Evolutionary conservation across 2,797 vertebrate species (phyloP).

Genomic region (Phoebastria nigripes): DNA sequence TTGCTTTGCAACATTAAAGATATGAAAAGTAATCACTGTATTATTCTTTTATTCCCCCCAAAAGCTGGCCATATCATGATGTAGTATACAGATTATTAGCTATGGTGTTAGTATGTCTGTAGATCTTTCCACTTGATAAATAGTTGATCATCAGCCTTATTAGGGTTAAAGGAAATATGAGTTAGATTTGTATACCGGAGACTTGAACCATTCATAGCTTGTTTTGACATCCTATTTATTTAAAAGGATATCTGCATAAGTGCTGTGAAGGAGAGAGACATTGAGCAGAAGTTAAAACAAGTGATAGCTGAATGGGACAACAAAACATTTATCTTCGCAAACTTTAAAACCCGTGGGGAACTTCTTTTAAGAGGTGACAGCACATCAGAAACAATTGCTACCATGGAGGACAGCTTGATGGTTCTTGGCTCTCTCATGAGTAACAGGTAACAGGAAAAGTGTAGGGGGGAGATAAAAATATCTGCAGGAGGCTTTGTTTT

Average conservation of each 20-base stretch:
- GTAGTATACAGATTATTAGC: not conserved
- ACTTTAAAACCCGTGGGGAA: slow-evolving; percentile 92
- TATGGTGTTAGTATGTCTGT: not conserved
- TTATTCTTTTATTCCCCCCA: not conserved
- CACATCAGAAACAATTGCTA: slow-evolving; percentile 87
- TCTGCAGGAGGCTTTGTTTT: not conserved
- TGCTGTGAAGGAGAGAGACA: slow-evolving; percentile 93
- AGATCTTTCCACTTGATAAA: not conserved
- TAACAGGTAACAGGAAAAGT: slow-evolving; percentile 81
- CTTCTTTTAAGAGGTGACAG: slow-evolving; percentile 91
- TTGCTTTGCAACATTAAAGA: not conserved
- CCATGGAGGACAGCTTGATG: slow-evolving; percentile 96
- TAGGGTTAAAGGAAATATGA: not conserved
- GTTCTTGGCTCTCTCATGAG: slow-evolving; percentile 90
- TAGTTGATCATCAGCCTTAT: not conserved
- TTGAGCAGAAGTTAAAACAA: slow-evolving; percentile 95
- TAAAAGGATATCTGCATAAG: slow-evolving; percentile 92
- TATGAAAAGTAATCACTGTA: not conserved
- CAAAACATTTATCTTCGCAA: slow-evolving; percentile 85
- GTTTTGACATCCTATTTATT: slow-evolving; percentile 12
- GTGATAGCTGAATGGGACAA: slow-evolving; percentile 92
- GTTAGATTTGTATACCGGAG: not conserved
- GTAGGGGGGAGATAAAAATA: not conserved
- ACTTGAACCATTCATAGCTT: not conserved
- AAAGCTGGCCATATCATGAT: not conserved